A percentile compares a stretch with the other conserved stretches of the same genome.
Evolutionary conservation across 1,140 invertebrate species (phyloP).

Genomic region (Carcinoscorpius rotundicauda): DNA sequence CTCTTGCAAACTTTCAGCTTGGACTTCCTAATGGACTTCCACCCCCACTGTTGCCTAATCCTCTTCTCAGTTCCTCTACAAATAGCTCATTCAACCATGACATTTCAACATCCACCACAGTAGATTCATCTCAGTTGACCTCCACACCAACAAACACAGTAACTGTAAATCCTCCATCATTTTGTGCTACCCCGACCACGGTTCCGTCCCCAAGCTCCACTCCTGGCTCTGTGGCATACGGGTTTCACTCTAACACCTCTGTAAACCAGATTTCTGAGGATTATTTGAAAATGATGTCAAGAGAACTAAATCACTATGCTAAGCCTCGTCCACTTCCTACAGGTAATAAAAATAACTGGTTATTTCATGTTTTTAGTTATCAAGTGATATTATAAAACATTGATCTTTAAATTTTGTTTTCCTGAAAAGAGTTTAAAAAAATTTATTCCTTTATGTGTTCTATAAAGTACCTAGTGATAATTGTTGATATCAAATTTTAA

Average conservation of each 20-base stretch:
- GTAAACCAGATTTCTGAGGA: too few species aligned
- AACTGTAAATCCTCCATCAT: constrained; percentile 10
- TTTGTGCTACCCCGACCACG: constrained; percentile 13
- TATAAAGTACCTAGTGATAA: too few species aligned
- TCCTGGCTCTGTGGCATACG: constrained; percentile 14
- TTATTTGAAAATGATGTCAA: too few species aligned
- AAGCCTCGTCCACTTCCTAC: constrained; percentile 24
- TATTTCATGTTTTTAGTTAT: too few species aligned
- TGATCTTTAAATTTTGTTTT: too few species aligned
- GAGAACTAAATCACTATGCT: constrained; percentile 25
- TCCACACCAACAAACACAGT: constrained; percentile 10
- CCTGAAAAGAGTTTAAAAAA: too few species aligned
- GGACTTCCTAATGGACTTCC: constrained; percentile 18
- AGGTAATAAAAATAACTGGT: constrained; percentile 12
- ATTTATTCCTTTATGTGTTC: too few species aligned
- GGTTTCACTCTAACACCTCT: background rate
- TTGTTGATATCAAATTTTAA: too few species aligned
- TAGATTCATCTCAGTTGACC: constrained; percentile 8
- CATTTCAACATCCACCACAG: background rate
- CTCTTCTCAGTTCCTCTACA: constrained; percentile 12
- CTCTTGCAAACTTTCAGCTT: constrained; percentile 16
- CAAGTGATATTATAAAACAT: too few species aligned
- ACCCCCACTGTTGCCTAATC: constrained; percentile 15
- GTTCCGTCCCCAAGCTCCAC: constrained; percentile 20
- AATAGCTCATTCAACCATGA: constrained; percentile 8